phyloP scores from a whole-genome alignment of 2,888 invertebrate species.

The Dasysyrphus albostriatus region DNA sequence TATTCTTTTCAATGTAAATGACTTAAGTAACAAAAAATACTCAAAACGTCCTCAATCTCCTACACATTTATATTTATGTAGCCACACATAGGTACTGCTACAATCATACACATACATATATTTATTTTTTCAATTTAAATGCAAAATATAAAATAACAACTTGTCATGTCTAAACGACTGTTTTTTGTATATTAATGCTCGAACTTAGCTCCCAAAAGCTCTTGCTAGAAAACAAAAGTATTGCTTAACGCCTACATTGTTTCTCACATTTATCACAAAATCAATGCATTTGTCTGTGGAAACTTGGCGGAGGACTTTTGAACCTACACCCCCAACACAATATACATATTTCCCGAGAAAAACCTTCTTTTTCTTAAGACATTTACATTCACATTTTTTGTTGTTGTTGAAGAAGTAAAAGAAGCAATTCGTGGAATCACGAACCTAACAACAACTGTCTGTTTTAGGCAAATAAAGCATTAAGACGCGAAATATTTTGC shows the following conservation, averaged over 20 bases:
- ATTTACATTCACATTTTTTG: not conserved
- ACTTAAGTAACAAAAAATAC: constrained; percentile 18
- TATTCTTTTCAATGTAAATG: constrained; percentile 4
- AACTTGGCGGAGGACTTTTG: constrained; percentile 18
- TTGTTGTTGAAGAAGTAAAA: not conserved
- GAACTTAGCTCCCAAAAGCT: constrained; percentile 1
- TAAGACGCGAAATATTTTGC: constrained; percentile 40
- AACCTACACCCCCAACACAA: not conserved
- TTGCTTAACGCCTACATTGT: constrained; percentile 27
- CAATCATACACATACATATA: no score
- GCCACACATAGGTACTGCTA: not conserved
- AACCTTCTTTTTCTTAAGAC: constrained; percentile 15
- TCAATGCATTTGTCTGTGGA: constrained; percentile 33
- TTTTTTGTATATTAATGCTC: constrained; percentile 28
- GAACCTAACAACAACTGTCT: constrained; percentile 33
- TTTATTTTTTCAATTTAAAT: constrained; percentile 29
- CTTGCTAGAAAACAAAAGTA: constrained; percentile 12
- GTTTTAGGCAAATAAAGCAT: constrained; percentile 39
- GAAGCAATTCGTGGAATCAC: constrained; percentile 24
- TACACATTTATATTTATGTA: not conserved
- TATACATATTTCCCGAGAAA: not conserved
- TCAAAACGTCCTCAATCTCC: not conserved
- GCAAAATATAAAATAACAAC: constrained; percentile 35
- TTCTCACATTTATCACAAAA: constrained; percentile 40
- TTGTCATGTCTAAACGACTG: constrained; percentile 37